Conservation (phyloP, 2,113 vertebrate genomes). For the Terrapene triunguis region DNA sequence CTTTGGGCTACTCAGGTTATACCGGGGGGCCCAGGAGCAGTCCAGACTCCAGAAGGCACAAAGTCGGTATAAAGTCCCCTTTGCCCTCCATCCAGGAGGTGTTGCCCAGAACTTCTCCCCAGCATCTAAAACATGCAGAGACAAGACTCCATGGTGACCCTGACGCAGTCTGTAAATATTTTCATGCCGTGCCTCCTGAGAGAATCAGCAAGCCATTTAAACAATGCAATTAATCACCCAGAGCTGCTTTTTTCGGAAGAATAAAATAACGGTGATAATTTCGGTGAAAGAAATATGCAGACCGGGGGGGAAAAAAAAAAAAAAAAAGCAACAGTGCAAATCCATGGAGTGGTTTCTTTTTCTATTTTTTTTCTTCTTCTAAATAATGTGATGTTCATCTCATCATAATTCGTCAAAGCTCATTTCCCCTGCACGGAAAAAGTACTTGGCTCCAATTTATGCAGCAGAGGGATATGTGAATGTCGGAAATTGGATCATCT, state of each 20-base stretch:
- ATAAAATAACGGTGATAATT: background rate
- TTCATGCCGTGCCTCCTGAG: background rate
- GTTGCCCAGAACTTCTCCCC: too few species aligned
- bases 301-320: fast-evolving
- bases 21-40: background rate
- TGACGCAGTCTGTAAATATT: background rate
- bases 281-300: background rate
- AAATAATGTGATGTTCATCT: constrained; percentile 5
- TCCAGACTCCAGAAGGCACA: too few species aligned
- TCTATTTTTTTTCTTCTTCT: background rate
- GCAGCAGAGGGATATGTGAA: background rate
- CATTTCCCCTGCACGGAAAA: constrained; percentile 51
- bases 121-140: background rate
- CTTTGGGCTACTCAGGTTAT: background rate
- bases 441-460: constrained; percentile 10
- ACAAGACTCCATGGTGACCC: background rate
- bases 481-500: constrained; percentile 45
- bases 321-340: fast-evolving
- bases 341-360: background rate
- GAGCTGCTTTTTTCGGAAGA: background rate
- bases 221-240: background rate
- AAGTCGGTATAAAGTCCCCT: too few species aligned
- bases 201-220: background rate
- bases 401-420: background rate
- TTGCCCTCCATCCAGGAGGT: too few species aligned